These are phyloP conservation scores for Mnemiopsis leidyi DNA, from an alignment of 37 sponge, comb jelly and placozoan genomes.

Conservation along the genomic window DNA sequence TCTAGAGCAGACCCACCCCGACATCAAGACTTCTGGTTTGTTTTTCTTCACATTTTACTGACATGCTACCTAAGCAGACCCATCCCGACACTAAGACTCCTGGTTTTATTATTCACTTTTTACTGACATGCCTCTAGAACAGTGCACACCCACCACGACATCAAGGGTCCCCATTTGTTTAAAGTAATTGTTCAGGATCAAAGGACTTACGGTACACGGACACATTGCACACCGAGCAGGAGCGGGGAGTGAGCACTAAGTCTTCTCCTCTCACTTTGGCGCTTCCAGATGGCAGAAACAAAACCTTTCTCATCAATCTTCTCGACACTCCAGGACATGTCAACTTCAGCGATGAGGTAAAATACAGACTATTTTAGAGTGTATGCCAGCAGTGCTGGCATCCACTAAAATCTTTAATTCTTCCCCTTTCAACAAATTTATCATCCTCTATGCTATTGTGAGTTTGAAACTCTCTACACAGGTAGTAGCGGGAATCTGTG, in stretches of 20 bases:
- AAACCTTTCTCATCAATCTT: conserved; percentile 88
- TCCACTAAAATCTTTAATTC: too few relatives aligned
- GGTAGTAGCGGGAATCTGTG: too few relatives aligned
- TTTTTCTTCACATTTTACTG: conserved; percentile 74
- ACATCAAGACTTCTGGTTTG: conserved; percentile 40
- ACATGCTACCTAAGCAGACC: conserved; percentile 90
- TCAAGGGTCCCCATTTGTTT: too few relatives aligned
- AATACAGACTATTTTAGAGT: too few relatives aligned
- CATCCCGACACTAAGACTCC: conserved; percentile 76
- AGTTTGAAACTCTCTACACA: too few relatives aligned
- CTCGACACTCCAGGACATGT: conserved; percentile 98
- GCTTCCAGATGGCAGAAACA: conserved; percentile 78
- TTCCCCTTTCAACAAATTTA: too few relatives aligned
- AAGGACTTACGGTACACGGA: conserved; percentile 89
- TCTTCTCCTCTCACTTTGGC: conserved; percentile 49
- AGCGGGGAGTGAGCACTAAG: conserved; percentile 69
- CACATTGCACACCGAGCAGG: conserved; percentile 92
- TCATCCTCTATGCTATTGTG: too few relatives aligned
- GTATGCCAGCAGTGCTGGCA: too few relatives aligned
- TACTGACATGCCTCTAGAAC: conserved; percentile 88
- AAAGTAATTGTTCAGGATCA: background rate
- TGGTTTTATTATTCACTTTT: conserved; percentile 66
- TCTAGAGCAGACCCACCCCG: conserved; percentile 96
- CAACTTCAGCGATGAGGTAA: conserved; percentile 95
- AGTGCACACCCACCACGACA: conserved; percentile 94